Percentiles rank a stretch among this genome's conserved stretches.
These are phyloP conservation scores for Cyprinodon tularosa DNA, from an alignment of 2,113 vertebrate genomes.

Conservation along the genomic window DNA sequence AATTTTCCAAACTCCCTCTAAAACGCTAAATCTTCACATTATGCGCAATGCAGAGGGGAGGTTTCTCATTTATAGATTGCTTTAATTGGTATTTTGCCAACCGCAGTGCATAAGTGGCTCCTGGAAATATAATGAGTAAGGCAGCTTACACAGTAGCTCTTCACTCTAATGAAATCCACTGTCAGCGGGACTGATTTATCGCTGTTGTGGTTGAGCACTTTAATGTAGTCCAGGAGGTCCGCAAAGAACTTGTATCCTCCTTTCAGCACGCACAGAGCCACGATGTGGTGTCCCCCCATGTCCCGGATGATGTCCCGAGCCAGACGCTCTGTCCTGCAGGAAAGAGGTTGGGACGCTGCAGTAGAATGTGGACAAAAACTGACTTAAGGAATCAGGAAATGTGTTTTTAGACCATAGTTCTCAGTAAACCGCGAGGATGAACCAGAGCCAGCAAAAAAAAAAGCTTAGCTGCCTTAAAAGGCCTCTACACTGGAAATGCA, in stretches of 20 bases:
- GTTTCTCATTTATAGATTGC: background rate
- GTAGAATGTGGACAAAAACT: background rate
- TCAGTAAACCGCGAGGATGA: too few relatives aligned
- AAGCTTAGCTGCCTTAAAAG: too few relatives aligned
- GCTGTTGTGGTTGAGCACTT: slow-evolving; percentile 84
- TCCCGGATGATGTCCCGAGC: slow-evolving; percentile 85
- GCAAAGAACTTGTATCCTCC: slow-evolving; percentile 90
- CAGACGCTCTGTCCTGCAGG: slow-evolving; percentile 84
- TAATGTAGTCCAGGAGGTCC: slow-evolving; percentile 88
- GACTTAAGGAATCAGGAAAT: background rate
- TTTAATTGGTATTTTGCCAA: slow-evolving; percentile 18
- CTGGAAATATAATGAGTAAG: slow-evolving; percentile 25
- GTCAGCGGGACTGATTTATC: slow-evolving; percentile 86
- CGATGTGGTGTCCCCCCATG: slow-evolving; percentile 85
- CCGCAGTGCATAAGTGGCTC: slow-evolving; percentile 3
- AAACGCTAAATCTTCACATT: background rate
- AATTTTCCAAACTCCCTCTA: background rate
- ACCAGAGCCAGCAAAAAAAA: too few relatives aligned
- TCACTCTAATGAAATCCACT: slow-evolving; percentile 88
- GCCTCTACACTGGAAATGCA: too few relatives aligned
- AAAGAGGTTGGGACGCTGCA: slow-evolving; percentile 5
- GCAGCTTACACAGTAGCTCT: slow-evolving; percentile 84
- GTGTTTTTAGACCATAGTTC: background rate
- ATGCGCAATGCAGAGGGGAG: background rate
- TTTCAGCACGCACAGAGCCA: slow-evolving; percentile 88